Base-by-base conservation (phyloP, 2,797 vertebrate species). In the Cyprinodon diabolis region DNA sequence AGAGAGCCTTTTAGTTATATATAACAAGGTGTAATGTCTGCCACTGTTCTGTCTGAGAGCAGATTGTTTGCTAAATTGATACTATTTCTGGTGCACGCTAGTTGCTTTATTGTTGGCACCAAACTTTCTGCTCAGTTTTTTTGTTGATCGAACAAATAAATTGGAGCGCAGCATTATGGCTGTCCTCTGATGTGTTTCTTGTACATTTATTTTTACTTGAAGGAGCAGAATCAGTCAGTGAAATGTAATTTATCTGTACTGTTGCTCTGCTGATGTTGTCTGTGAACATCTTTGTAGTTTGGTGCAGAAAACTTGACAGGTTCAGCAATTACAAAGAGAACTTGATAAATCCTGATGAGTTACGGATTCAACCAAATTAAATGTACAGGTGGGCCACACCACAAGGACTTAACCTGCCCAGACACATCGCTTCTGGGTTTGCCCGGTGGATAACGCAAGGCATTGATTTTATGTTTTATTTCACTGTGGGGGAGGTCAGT, bases 401-500 rank as follows among this genome's bases (percentile, higher is more conserved):
- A 65, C 49, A 69, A 69, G 79, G 73, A 74, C 74, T 55, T 70
- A 72, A 78, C 69, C 81, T 75, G 72, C 75, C 68, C n/a, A 72
- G 71, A 82, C 71, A 80, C 51, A 8, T 51, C 51, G 51, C 73
- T 84, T 45, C 23, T 1, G 10, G 76, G 78, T 85, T 86, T 80
- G 84, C 77, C 80, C 12, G 80, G 68, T 76, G 80, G 74, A 87
- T 89, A 90, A 87, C 84, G 74, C 79, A 68, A 79, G 74, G 68
- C 78, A 91, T 90, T 88, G 90, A 92, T 93, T 90, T 90, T 70
- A 77, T 86, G 84, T 84, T 86, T 87, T 52, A 75, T 85, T 82
- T 80, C 79, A 86, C 76, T 84, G 72, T 55, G 62, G 73, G 66
- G 57, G 65, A 81, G 69, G 83, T 80, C 84, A 58, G 69, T 15